Evolutionary conservation across 2,113 vertebrate genomes (phyloP), one percentile per base, ranked within the genome.

Genomic region (Myrmecobius fasciatus): DNA sequence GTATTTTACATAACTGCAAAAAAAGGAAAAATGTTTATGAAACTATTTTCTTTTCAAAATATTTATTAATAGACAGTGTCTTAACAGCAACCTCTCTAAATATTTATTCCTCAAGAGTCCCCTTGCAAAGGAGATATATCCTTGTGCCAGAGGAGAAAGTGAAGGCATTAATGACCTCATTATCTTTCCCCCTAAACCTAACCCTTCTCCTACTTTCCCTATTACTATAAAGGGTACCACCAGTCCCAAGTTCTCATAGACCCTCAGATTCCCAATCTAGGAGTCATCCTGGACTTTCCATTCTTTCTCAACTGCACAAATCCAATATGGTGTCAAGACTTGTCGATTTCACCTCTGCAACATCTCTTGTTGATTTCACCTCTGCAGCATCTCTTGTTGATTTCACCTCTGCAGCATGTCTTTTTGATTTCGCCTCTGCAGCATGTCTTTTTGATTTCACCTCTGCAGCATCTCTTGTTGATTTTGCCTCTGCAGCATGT

Each of bases 41-140:
- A 24, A 7, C n/a, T 43, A 8, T 83, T 83, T 90, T 53, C 48
- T 53, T 48, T 75, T 49, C 53, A 92, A 97, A 96, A 96, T 96
- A 92, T 96, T 97, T 97, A 96, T 95, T 92, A 95, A 53, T n/a
- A 95, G 90, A 92, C 20, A 53, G 54, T 51, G 91, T 96, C 96
- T 95, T 52, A 95, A 93, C 7, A 3, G n/a, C 52, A 49, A 92
- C 46, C 28, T 92, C 93, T 88, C 94, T 90, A 93, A 97, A 95
- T 95, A 75, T 97, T 97, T 95, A 95, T 60, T 75, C 75, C 89
- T 43, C 36, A n/a, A 51, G 67, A 47, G 54, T 93, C 36, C n/a
- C 52, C 89, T 91, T 24, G 48, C 88, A 36, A 83, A 28, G 56
- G n/a, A 93, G 52, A 88, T 89, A 49, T 1, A 20, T 31, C 47